Evolutionary conservation across 1,140 invertebrate species (phyloP).

Genomic region (Euura saliciscinereae): DNA sequence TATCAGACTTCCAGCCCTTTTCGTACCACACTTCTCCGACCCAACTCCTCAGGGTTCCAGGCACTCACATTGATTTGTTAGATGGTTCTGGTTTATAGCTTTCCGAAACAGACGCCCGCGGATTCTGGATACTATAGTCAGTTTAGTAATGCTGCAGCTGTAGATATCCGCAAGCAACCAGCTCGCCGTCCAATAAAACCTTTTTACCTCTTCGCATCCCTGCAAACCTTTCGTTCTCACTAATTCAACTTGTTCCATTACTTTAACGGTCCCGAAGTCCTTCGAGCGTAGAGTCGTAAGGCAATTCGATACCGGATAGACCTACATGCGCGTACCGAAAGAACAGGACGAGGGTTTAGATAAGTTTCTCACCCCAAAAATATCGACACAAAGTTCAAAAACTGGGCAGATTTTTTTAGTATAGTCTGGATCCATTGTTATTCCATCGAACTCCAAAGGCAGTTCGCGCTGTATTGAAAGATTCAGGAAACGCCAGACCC

Average conservation of each 20-base stretch:
- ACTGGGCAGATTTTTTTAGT: too few relatives aligned
- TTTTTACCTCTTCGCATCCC: neutral
- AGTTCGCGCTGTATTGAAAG: too few relatives aligned
- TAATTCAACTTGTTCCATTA: conserved; percentile 7
- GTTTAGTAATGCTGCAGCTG: too few relatives aligned
- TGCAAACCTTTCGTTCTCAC: neutral
- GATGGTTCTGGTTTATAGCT: conserved; percentile 36
- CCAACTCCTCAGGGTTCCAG: too few relatives aligned
- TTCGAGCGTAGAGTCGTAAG: conserved; percentile 4
- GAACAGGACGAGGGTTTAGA: too few relatives aligned
- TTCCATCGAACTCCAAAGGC: too few relatives aligned
- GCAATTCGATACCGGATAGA: too few relatives aligned
- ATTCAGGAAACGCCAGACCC: neutral
- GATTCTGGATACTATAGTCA: too few relatives aligned
- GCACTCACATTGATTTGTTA: conserved; percentile 58
- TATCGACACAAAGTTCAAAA: too few relatives aligned
- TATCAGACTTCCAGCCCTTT: neutral
- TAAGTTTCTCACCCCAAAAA: too few relatives aligned
- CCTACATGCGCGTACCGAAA: too few relatives aligned
- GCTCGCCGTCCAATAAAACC: neutral
- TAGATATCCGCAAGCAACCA: conserved; percentile 4
- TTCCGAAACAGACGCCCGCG: conserved; percentile 1
- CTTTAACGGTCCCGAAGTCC: conserved; percentile 3
- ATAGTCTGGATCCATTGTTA: neutral
- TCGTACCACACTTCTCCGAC: too few relatives aligned